Conservation (phyloP, 2,888 invertebrate genomes). For the Xylota segnis region DNA sequence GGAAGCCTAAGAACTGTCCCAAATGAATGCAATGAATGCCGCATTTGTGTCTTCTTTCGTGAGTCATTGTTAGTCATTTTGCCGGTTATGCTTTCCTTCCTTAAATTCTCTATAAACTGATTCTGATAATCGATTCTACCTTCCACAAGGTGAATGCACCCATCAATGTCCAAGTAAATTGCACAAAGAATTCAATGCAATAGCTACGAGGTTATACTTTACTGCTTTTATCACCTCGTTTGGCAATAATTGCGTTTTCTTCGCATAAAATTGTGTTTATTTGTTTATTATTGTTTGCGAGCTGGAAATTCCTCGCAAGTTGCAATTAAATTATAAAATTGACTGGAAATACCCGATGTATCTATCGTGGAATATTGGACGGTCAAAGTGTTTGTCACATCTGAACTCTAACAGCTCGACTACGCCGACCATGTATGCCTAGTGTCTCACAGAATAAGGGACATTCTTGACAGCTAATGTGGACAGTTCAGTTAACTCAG, state of each 20-base stretch:
- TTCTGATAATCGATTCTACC: not conserved
- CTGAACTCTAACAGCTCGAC: too few species aligned
- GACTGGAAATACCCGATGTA: too few species aligned
- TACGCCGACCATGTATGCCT: too few species aligned
- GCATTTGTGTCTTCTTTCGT: not conserved
- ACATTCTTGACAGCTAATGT: too few species aligned
- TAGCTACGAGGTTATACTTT: not conserved
- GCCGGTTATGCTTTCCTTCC: not conserved
- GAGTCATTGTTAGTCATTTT: not conserved
- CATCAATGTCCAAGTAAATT: not conserved
- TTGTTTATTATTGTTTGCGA: too few species aligned
- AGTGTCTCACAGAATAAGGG: too few species aligned
- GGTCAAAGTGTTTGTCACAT: too few species aligned
- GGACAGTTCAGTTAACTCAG: too few species aligned
- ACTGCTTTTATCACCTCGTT: not conserved
- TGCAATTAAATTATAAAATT: too few species aligned
- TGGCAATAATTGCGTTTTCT: not conserved
- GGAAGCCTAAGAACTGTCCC: not conserved
- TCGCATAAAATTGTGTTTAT: too few species aligned
- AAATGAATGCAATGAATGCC: not conserved
- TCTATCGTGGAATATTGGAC: too few species aligned
- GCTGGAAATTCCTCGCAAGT: too few species aligned
- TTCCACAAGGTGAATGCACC: not conserved
- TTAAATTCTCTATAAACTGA: not conserved
- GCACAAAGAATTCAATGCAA: not conserved